A percentile compares a stretch with the other conserved stretches of the same genome.
Evolutionary conservation across 2,113 vertebrate genomes (phyloP).

Genomic region (Helogale parvula): DNA sequence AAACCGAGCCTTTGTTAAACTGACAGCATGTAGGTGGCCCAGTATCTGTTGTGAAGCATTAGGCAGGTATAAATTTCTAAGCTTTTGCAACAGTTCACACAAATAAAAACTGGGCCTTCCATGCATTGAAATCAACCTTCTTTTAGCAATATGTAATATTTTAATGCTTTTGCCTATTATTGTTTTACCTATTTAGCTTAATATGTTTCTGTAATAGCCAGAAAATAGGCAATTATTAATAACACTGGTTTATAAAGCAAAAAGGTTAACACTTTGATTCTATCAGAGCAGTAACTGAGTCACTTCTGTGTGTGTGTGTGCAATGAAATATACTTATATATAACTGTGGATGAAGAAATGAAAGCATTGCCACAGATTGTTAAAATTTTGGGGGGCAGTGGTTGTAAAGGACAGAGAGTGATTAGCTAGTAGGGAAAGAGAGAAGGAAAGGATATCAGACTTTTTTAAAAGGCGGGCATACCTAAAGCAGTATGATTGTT

Average conservation of each 20-base stretch:
- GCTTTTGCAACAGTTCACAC: background rate
- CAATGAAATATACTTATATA: background rate
- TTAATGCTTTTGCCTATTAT: background rate
- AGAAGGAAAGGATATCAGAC: background rate
- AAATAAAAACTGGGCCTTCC: background rate
- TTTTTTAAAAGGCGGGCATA: background rate
- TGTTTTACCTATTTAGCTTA: slow-evolving; percentile 50
- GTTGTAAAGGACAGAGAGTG: background rate
- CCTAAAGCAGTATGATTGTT: background rate
- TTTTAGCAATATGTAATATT: background rate
- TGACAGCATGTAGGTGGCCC: background rate
- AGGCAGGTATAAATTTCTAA: background rate
- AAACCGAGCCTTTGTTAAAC: background rate
- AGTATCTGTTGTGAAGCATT: background rate
- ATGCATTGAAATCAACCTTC: background rate
- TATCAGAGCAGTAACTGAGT: background rate
- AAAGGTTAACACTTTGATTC: slow-evolving; percentile 46
- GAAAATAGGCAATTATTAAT: slow-evolving; percentile 32
- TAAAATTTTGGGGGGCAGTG: background rate
- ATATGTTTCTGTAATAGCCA: background rate
- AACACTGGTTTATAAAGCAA: background rate
- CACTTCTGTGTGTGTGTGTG: background rate
- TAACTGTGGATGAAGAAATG: background rate
- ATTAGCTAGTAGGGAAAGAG: background rate
- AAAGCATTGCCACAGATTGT: background rate